These are phyloP conservation scores for Pandemis corylana DNA, from an alignment of 2,888 invertebrate genomes.

Conservation along the genomic window DNA sequence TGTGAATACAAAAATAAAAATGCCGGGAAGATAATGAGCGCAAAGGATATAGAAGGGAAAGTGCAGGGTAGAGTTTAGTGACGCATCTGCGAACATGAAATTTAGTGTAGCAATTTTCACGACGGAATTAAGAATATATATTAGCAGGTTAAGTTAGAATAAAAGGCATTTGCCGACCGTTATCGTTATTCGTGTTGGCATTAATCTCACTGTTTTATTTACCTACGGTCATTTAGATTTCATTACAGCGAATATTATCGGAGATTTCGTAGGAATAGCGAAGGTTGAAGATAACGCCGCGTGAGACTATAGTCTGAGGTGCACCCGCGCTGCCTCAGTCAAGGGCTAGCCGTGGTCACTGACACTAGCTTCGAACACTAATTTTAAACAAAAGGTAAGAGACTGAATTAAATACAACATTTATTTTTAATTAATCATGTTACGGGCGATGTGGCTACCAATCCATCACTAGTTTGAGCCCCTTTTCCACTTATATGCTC, in stretches of 20 bases:
- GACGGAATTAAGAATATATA: neutral
- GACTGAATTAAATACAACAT: no score
- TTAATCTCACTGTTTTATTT: neutral
- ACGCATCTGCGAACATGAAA: no score
- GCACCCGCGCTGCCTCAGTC: neutral
- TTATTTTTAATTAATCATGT: no score
- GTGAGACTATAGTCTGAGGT: neutral
- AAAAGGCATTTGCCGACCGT: neutral
- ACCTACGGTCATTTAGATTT: constrained; percentile 5
- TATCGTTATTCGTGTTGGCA: neutral
- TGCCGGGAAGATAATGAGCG: no score
- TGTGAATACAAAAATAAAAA: no score
- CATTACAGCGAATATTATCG: neutral
- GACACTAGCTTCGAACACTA: neutral
- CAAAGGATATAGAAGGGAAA: no score
- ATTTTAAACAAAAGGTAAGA: neutral
- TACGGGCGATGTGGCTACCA: no score
- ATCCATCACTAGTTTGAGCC: no score
- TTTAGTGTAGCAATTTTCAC: no score
- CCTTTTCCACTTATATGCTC: no score
- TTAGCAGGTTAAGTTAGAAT: neutral
- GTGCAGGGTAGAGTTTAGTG: no score
- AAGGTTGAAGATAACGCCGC: constrained; percentile 3
- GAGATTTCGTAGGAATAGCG: neutral
- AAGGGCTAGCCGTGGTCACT: neutral